Evolutionary conservation across 2,888 invertebrate genomes (phyloP).

Genomic region (Idaea biselata): DNA sequence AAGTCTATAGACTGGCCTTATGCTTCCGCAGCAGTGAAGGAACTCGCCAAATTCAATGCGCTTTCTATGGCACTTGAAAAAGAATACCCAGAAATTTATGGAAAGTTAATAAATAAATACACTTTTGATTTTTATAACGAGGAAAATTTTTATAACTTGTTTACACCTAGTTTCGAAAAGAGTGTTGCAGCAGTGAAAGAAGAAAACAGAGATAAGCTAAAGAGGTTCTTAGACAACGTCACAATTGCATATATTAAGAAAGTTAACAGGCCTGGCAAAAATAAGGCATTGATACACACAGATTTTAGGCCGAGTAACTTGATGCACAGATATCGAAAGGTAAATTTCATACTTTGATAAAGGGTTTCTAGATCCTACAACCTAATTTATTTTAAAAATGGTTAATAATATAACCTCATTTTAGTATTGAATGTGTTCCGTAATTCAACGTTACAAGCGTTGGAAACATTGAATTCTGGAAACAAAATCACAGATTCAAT

Average conservation of each 20-base stretch:
- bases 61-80: conserved; percentile 49
- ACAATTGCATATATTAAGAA: not conserved
- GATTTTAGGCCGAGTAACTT: not conserved
- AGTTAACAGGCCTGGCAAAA: not conserved
- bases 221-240: not conserved
- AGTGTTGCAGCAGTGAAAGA: conserved; percentile 21
- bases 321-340: not conserved
- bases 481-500: no score
- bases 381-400: no score
- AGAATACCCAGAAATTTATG: conserved; percentile 42
- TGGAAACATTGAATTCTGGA: no score
- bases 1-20: conserved; percentile 44
- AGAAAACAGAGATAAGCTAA: conserved; percentile 3
- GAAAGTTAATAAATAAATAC: conserved; percentile 1
- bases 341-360: not conserved
- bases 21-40: conserved; percentile 34
- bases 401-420: no score
- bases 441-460: no score
- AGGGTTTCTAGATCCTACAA: no score
- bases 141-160: not conserved
- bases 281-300: not conserved
- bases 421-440: no score
- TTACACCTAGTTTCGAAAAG: conserved; percentile 8
- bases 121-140: conserved; percentile 17
- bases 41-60: conserved; percentile 54